These are phyloP conservation scores for Eueides isabella DNA, from an alignment of 1,140 invertebrate species.

Conservation along the genomic window DNA sequence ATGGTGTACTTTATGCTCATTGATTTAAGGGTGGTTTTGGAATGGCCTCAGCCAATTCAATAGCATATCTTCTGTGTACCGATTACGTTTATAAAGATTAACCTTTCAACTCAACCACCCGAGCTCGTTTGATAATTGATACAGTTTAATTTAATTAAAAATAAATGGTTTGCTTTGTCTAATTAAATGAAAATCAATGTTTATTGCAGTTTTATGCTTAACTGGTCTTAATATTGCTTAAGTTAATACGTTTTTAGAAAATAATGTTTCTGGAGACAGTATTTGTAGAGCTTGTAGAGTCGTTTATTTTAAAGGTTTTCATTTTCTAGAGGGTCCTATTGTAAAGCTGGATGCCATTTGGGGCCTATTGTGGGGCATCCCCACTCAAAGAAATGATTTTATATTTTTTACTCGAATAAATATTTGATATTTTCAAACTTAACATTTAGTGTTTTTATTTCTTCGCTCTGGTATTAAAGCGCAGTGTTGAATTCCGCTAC, in stretches of 20 bases:
- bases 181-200: slow-evolving; percentile 15
- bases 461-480: too few species aligned
- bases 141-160: slow-evolving; percentile 29
- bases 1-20: neutral
- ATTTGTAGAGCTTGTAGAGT: too few species aligned
- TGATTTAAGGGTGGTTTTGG: neutral
- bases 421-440: too few species aligned
- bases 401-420: too few species aligned
- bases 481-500: too few species aligned
- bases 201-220: neutral
- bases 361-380: too few species aligned
- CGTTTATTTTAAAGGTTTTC: too few species aligned
- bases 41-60: neutral
- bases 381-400: too few species aligned
- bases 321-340: too few species aligned
- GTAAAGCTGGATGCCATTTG: too few species aligned
- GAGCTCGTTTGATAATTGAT: slow-evolving; percentile 31
- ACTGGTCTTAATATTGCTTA: neutral
- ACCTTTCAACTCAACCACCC: slow-evolving; percentile 31
- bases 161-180: slow-evolving; percentile 11
- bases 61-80: slow-evolving; percentile 22
- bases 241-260: neutral
- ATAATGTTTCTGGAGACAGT: neutral
- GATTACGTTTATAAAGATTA: slow-evolving; percentile 36
- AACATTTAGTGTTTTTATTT: too few species aligned